Conservation (phyloP, 2,888 invertebrate genomes). For the Abrostola tripartita region DNA sequence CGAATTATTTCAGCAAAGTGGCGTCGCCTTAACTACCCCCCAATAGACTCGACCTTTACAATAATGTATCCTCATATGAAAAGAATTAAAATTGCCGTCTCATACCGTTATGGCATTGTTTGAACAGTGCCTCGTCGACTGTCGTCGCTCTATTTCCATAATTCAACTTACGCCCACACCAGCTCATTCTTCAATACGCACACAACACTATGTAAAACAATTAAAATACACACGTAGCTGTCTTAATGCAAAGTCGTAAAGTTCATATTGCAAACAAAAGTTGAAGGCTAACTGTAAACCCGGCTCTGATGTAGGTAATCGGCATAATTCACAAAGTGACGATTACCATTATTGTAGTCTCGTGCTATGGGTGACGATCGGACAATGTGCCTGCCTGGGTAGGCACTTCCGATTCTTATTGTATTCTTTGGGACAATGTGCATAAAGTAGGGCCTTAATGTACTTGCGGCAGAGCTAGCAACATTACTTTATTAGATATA, state of each 20-base stretch:
- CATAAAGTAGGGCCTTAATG: neutral
- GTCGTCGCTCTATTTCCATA: conserved; percentile 83
- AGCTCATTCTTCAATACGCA: conserved; percentile 73
- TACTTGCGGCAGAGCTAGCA: conserved; percentile 4
- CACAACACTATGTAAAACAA: conserved; percentile 52
- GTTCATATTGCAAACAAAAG: conserved; percentile 64
- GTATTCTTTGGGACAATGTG: conserved; percentile 7
- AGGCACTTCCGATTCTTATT: conserved; percentile 28
- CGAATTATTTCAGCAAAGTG: conserved; percentile 4
- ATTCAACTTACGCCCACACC: conserved; percentile 78
- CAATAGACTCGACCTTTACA: conserved; percentile 61
- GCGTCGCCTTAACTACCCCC: conserved; percentile 52
- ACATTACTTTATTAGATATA: conserved; percentile 2
- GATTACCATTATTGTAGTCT: conserved; percentile 50
- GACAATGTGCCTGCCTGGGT: conserved; percentile 15
- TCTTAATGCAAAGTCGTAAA: conserved; percentile 66
- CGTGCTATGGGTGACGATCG: conserved; percentile 17
- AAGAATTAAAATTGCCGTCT: conserved; percentile 74
- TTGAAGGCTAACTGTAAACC: conserved; percentile 53
- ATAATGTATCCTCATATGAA: conserved; percentile 67
- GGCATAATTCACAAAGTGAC: conserved; percentile 65
- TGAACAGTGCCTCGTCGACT: conserved; percentile 66
- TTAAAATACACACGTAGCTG: conserved; percentile 51
- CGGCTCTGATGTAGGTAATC: conserved; percentile 63
- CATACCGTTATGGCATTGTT: conserved; percentile 83